phyloP scores from a whole-genome alignment of 2,113 vertebrate genomes.

The Lates calcarifer region DNA sequence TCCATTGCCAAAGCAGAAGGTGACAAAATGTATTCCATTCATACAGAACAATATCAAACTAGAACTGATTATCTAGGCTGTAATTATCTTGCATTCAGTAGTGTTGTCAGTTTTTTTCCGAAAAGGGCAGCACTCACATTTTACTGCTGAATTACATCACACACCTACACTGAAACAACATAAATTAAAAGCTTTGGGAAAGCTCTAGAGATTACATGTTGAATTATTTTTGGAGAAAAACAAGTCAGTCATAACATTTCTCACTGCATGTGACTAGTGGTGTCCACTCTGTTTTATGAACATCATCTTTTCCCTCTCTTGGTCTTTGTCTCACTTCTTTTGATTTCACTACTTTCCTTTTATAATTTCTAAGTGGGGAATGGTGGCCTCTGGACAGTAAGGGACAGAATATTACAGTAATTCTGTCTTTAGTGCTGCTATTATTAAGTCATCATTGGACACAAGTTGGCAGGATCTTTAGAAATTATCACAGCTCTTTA shows the following conservation, averaged over 20 bases:
- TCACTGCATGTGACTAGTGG: neutral
- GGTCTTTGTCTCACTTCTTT: neutral
- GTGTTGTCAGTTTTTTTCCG: slow-evolving; percentile 8
- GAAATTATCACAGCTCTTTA: neutral
- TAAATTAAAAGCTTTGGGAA: neutral
- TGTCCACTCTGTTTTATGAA: neutral
- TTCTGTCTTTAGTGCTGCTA: neutral
- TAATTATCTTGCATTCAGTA: neutral
- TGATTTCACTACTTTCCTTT: neutral
- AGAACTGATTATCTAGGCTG: neutral
- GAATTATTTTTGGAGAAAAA: neutral
- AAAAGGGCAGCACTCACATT: neutral
- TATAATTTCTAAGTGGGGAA: neutral
- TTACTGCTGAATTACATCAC: neutral
- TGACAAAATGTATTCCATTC: slow-evolving; percentile 7
- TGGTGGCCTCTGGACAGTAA: neutral
- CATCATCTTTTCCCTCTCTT: neutral
- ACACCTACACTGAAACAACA: neutral
- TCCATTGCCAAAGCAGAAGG: neutral
- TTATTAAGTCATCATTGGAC: slow-evolving; percentile 17
- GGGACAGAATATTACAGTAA: neutral
- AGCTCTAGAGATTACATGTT: neutral
- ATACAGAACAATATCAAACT: neutral
- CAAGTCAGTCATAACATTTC: neutral
- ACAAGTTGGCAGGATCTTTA: slow-evolving; percentile 9